phyloP scores from a whole-genome alignment of 2,113 vertebrate species.

The Ornithorhynchus anatinus region DNA sequence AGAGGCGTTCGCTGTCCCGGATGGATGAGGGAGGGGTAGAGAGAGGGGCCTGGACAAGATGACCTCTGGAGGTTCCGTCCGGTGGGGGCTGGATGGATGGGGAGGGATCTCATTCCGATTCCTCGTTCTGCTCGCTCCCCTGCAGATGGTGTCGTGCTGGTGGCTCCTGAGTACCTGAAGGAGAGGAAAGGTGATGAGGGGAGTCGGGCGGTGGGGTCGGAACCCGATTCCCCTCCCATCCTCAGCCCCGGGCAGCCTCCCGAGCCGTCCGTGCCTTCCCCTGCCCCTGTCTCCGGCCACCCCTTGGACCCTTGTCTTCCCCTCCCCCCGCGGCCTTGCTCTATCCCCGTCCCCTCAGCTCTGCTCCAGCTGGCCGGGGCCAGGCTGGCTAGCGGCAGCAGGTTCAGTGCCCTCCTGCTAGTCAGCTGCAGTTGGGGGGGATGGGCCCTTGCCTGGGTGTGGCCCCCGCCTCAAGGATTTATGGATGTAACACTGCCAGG shows the following conservation, averaged over 20 bases:
- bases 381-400: too few relatives aligned
- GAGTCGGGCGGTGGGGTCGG: background rate
- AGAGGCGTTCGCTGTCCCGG: background rate
- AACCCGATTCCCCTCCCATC: background rate
- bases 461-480: background rate
- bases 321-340: background rate
- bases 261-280: background rate
- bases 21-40: fast-evolving
- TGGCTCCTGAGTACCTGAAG: constrained; percentile 95
- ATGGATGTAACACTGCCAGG: too few relatives aligned
- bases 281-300: background rate
- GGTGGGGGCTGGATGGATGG: background rate
- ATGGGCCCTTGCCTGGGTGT: background rate
- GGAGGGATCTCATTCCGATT: background rate
- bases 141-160: constrained; percentile 91
- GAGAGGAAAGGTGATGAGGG: constrained; percentile 87
- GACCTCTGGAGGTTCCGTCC: background rate
- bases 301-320: background rate
- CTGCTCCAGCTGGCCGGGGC: background rate
- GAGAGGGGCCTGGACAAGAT: background rate
- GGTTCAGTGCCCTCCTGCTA: too few relatives aligned
- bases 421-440: background rate
- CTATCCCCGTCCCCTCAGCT: background rate
- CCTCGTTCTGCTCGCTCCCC: background rate
- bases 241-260: background rate